Evolutionary conservation across 2,797 vertebrate genomes (phyloP), one percentile per base, ranked within the genome.

Genomic region (Enteromius radiatus): DNA sequence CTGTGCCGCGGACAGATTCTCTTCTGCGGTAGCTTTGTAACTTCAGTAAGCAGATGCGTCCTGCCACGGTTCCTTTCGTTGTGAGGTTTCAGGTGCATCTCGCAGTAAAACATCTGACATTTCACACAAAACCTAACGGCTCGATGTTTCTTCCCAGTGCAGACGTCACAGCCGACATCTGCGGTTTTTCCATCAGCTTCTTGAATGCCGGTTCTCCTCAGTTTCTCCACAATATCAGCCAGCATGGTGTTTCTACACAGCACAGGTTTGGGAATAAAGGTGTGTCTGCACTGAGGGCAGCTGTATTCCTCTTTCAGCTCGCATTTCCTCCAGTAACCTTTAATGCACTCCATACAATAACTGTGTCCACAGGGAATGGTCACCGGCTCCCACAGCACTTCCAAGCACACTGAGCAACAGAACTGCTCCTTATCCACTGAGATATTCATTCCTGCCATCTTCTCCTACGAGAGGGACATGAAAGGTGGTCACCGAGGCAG

Each of bases 81-180:
- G 6, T 93, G 93, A 65, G 19, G 82, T 68, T 86, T 92, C 52
- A 91, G 12, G 86, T 95, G 95, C 87, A 92, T 83, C 76, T 90
- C 94, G 0, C 97, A 98, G 91, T 95, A 97, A 19, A 96, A 97
- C 80, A 94, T 94, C 84, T 94, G 87, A 87, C 97, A 98, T 86
- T 92, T 93, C 17, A 96, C 86, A 80, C 97, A 98, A 19, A 96
- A 96, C 89, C 94, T 96, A 0, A 96, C 93, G 0, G 96, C 97
- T 86, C 92, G 94, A 88, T 92, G 92, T 84, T 94, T 97, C 77
- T 93, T 96, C 75, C 93, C 94, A 0, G 95, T 92, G 89, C 97
- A 98, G 12, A 91, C 92, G n/a, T 96, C 94, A 56, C 98, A 98
- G 38, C 70, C 80, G 43, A 95, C 90, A 0, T 68, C 86, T 0